Evolutionary conservation across 2,797 vertebrate genomes (phyloP).

Genomic region (Gymnopithys bicolor): DNA sequence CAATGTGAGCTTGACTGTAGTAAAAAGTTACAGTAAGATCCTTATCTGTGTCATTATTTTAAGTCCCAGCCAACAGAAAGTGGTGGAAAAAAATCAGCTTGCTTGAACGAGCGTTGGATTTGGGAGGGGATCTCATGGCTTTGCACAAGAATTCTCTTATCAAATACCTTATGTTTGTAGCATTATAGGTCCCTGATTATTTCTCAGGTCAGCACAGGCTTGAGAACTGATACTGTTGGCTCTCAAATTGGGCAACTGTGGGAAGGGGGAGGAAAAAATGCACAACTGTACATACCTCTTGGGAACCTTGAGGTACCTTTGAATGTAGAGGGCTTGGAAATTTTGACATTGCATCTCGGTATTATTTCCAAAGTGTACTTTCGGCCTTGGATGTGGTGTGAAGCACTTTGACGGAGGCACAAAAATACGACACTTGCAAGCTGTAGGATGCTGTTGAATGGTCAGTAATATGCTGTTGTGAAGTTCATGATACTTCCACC

Average conservation of each 20-base stretch:
- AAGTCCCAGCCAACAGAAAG: conserved; percentile 10
- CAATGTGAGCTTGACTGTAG: conserved; percentile 14
- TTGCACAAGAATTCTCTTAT: conserved; percentile 7
- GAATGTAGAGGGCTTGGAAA: neutral
- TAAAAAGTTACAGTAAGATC: conserved; percentile 53
- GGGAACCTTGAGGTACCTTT: neutral
- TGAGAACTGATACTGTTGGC: neutral
- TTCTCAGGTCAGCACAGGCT: neutral
- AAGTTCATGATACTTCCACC: neutral
- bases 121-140: conserved; percentile 30
- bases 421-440: neutral
- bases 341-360: neutral
- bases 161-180: neutral
- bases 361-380: neutral
- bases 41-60: conserved; percentile 34
- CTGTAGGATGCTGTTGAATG: neutral
- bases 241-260: neutral
- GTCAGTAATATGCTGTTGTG: rapidly evolving
- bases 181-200: neutral
- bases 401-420: neutral
- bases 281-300: neutral
- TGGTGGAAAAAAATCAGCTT: conserved; percentile 37
- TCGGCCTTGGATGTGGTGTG: neutral
- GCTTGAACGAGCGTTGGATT: neutral
- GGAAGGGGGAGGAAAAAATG: neutral